phyloP scores from a whole-genome alignment of 2,888 invertebrate genomes.

The Autographa pulchrina region DNA sequence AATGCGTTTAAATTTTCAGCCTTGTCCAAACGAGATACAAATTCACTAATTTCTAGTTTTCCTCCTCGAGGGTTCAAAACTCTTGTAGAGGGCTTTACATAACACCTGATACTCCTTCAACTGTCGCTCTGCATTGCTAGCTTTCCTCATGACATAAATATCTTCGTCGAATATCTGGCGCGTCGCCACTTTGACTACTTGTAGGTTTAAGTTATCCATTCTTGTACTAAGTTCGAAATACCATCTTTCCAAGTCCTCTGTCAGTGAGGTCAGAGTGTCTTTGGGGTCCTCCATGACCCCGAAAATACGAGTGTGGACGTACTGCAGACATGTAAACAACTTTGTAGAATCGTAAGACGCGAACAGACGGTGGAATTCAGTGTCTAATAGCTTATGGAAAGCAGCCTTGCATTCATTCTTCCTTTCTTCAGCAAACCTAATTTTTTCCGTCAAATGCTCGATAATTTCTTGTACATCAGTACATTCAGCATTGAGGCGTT shows the following conservation, averaged over 20 bases:
- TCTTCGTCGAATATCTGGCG: constrained; percentile 61
- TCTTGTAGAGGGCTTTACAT: constrained; percentile 57
- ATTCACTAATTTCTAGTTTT: constrained; percentile 46
- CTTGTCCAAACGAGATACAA: not conserved
- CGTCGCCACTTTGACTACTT: constrained; percentile 59
- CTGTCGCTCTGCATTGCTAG: constrained; percentile 60
- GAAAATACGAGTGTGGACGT: constrained; percentile 58
- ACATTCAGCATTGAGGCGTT: constrained; percentile 36
- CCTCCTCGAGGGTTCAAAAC: constrained; percentile 63
- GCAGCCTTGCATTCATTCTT: constrained; percentile 52
- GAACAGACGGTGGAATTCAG: constrained; percentile 59
- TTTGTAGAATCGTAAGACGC: constrained; percentile 62
- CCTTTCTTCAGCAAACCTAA: constrained; percentile 57
- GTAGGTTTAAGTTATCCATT: constrained; percentile 58
- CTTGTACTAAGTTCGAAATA: constrained; percentile 53
- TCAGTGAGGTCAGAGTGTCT: constrained; percentile 57
- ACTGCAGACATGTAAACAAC: constrained; percentile 66
- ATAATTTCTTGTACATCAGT: constrained; percentile 51
- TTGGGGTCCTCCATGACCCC: constrained; percentile 60
- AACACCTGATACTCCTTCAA: constrained; percentile 63
- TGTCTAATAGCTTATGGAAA: constrained; percentile 59
- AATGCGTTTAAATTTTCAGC: too few species aligned
- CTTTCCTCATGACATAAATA: constrained; percentile 58
- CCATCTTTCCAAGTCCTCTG: constrained; percentile 58
- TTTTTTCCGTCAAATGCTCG: constrained; percentile 33